Evolutionary conservation across 2,888 invertebrate genomes (phyloP), one percentile per base, ranked within the genome.

Genomic region (Mimumesa dahlbomi): DNA sequence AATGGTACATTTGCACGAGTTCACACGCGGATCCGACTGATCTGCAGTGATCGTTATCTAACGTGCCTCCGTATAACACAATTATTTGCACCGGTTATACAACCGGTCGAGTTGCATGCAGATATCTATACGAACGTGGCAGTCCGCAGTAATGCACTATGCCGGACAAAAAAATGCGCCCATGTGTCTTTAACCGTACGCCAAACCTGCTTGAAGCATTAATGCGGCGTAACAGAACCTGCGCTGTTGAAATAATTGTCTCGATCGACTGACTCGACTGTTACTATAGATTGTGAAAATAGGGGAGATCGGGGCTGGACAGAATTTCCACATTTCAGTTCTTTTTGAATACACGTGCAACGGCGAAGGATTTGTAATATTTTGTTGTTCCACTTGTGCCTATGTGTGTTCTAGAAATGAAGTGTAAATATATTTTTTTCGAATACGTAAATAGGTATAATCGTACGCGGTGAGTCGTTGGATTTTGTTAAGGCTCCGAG

Each of bases 61-160:
- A 73, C 75, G 66, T 72, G 74, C 70, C 73, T 61, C 68, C 66
- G 73, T 75, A 81, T 77, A 74, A 78, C 80, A 75, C 75, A 73
- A 84, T 84, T 84, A 83, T 84, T 81, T 71, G 66, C 77, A 66
- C 63, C 63, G 71, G 59, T 74, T 70, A 75, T 73, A 83, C 74
- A 68, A 75, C 71, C 49, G 66, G 66, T 71, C 63, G 57, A 53
- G 49, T 50, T 58, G 67, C 58, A 77, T 72, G 78, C 61, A 75
- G 78, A 75, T 78, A 72, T 66, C 54, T 56, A 54, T 54, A 25
- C 2, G 56, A 6, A 13, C 31, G 13, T 25, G 25, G 5, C 6
- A 19, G 7, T n/a, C n/a, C n/a, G n/a, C n/a, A n/a, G n/a, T n/a
- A n/a, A n/a, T n/a, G 31, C 29, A 21, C 36, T 14, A 31, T 31